Percentiles rank a stretch among this genome's conserved stretches.
phyloP scores from a whole-genome alignment of 2,113 vertebrate species.

The Perca flavescens region DNA sequence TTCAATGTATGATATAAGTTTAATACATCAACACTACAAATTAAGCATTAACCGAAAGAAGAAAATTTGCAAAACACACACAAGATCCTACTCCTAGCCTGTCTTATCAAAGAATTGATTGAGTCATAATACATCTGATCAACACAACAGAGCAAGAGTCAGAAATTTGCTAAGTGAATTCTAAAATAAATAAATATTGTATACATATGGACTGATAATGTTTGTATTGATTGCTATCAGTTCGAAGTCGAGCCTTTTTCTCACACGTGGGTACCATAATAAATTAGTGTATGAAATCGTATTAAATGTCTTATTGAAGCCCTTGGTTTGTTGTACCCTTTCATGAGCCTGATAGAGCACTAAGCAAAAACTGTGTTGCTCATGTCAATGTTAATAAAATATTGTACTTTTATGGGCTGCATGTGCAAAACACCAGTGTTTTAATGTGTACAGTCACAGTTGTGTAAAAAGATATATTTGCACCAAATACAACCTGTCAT shows the following conservation, averaged over 20 bases:
- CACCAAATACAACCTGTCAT: not conserved
- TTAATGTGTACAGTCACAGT: not conserved
- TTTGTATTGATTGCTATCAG: not conserved
- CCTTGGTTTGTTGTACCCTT: not conserved
- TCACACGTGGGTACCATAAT: not conserved
- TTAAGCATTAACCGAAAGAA: not conserved
- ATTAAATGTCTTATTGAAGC: not conserved
- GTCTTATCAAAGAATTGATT: not conserved
- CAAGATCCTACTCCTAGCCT: not conserved
- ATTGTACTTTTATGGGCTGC: not conserved
- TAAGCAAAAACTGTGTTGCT: not conserved
- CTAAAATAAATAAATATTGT: no score
- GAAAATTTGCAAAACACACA: not conserved
- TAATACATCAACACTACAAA: not conserved
- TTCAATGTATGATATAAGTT: not conserved
- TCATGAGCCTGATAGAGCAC: not conserved
- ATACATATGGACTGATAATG: not conserved
- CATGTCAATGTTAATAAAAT: not conserved
- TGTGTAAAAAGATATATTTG: not conserved
- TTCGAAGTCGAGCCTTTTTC: not conserved
- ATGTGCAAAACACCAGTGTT: not conserved
- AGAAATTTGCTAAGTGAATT: not conserved
- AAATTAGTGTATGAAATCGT: not conserved
- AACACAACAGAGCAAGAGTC: not conserved
- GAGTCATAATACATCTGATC: not conserved